Conservation (phyloP, 2,113 vertebrate genomes). For the Scartelaos histophorus region DNA sequence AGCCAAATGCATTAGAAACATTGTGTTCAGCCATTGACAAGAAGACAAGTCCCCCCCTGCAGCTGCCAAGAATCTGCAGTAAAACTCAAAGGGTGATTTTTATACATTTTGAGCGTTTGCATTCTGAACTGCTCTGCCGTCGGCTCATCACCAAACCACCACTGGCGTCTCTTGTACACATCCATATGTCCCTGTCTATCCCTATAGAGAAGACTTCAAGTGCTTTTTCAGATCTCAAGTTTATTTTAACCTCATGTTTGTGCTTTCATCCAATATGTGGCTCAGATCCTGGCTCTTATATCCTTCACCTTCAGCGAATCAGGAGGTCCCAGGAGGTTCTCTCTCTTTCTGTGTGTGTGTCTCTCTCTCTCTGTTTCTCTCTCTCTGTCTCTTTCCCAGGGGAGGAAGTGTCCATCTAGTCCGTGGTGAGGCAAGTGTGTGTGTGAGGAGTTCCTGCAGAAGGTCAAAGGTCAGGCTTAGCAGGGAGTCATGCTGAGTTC, state of each 20-base stretch:
- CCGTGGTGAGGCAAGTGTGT: background rate
- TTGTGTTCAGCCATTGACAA: slow-evolving; percentile 8
- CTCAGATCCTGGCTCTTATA: background rate
- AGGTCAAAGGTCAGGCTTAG: slow-evolving; percentile 4
- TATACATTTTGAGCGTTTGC: slow-evolving; percentile 4
- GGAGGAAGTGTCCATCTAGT: background rate
- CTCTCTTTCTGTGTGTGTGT: too few relatives aligned
- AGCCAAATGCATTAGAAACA: slow-evolving; percentile 8
- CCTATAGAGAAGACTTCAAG: background rate
- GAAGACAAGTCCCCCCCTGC: slow-evolving; percentile 1
- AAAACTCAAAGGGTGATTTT: slow-evolving; percentile 11
- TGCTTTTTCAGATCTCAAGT: background rate
- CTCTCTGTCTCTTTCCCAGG: background rate
- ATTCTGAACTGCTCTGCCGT: background rate
- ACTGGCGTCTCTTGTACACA: background rate
- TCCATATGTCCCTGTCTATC: slow-evolving; percentile 1
- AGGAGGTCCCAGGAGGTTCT: background rate
- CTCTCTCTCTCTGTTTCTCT: background rate
- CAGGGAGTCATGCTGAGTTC: slow-evolving; percentile 3
- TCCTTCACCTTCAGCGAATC: slow-evolving; percentile 1
- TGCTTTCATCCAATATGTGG: slow-evolving; percentile 6
- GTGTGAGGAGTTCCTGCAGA: background rate
- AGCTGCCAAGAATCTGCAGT: background rate
- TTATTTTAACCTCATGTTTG: slow-evolving; percentile 4
- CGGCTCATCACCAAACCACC: background rate